Conservation (phyloP, 2,797 vertebrate genomes). For the Lacerta bilineata region DNA sequence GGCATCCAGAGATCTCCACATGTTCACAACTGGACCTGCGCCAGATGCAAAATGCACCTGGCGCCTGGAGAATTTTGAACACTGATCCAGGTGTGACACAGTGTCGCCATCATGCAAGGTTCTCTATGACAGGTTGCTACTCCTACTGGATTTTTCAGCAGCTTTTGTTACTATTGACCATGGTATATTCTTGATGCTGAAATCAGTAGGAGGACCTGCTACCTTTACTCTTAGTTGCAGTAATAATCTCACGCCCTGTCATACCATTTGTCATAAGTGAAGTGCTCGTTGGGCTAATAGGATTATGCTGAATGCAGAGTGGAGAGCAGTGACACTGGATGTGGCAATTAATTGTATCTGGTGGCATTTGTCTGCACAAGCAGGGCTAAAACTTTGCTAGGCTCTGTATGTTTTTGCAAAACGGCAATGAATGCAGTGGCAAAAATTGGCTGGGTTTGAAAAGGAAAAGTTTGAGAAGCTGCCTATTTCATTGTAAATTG, state of each 20-base stretch:
- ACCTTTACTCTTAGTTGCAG: neutral
- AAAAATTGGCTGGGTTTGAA: neutral
- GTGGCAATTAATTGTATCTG: neutral
- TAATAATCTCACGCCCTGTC: neutral
- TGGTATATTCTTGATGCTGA: accelerated
- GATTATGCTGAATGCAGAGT: constrained; percentile 2
- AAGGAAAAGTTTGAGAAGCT: neutral
- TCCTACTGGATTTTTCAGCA: too few species aligned
- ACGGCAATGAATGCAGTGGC: too few species aligned
- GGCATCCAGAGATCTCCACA: too few species aligned
- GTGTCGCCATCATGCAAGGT: too few species aligned
- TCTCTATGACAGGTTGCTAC: too few species aligned
- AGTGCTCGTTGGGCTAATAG: neutral
- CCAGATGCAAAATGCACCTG: too few species aligned
- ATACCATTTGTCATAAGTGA: neutral
- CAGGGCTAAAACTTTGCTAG: neutral
- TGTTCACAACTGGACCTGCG: too few species aligned
- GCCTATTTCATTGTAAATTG: constrained; percentile 2
- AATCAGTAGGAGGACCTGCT: neutral
- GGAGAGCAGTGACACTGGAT: neutral
- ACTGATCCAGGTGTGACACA: too few species aligned
- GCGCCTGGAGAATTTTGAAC: too few species aligned
- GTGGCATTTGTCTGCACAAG: neutral
- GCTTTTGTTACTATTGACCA: too few species aligned
- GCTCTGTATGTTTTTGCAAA: neutral